Conservation (phyloP, 2,797 vertebrate species). For the Alcedo quadribrachys region DNA sequence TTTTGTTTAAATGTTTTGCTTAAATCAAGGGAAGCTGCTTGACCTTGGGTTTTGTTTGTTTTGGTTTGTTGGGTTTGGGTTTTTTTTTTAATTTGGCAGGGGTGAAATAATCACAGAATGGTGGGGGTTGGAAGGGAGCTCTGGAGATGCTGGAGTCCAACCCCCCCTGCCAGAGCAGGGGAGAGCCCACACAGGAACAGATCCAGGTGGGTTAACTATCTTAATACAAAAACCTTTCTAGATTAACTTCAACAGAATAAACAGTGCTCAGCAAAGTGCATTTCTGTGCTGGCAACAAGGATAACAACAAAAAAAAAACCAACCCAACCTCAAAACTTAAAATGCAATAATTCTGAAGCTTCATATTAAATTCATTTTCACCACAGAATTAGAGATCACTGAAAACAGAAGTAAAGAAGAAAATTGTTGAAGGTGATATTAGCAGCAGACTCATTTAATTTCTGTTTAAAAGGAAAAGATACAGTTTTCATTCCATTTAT, state of each 20-base stretch:
- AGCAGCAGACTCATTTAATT: conserved; percentile 28
- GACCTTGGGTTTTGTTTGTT: not conserved
- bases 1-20: not conserved
- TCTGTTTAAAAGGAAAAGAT: conserved; percentile 35
- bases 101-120: not conserved
- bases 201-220: not conserved
- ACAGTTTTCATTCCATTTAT: conserved; percentile 63
- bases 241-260: not conserved
- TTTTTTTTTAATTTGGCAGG: not conserved
- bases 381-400: not conserved
- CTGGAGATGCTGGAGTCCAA: too few species aligned
- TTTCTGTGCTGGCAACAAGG: not conserved
- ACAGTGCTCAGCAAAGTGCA: not conserved
- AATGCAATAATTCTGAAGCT: not conserved
- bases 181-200: too few species aligned
- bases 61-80: not conserved
- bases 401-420: not conserved
- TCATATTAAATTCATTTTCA: not conserved
- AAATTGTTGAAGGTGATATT: not conserved
- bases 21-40: not conserved
- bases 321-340: not conserved
- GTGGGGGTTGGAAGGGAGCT: too few species aligned
- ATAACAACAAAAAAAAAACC: not conserved
- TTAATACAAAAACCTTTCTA: not conserved
- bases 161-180: too few species aligned